Evolutionary conservation across 2,797 vertebrate species (phyloP), one percentile per base, ranked within the genome.

Genomic region (Acridotheres tristis): DNA sequence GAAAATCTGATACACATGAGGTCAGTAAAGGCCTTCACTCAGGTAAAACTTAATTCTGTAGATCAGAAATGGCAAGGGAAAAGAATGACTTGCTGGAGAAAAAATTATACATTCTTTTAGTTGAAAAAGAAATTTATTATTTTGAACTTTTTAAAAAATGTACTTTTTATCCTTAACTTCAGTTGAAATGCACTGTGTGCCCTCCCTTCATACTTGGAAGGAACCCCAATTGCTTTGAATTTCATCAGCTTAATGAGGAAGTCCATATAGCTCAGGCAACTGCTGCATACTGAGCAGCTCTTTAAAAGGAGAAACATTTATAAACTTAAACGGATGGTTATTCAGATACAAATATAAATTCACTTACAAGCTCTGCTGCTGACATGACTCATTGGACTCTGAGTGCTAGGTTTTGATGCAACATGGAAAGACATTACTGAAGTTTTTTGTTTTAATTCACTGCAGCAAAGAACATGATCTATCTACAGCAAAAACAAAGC

Each of bases 161-260:
- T 32, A 72, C 30, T 25, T 95, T 94, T 81, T 47, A 63, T 48
- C n/a, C 48, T 73, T 90, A 80, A 38, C 62, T 50, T 71, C 69
- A 67, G 54, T 72, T 91, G 73, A 85, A 95, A 94, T 91, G 62
- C 59, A 84, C 53, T 54, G 25, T 66, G 26, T 13, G 7, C 72
- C 69, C 77, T 91, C 48, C 68, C 75, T 93, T 89, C 83, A 43
- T 74, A 89, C 42, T 96, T 95, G 94, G 92, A 96, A 96, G 69
- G 55, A 79, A 21, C 77, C 57, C 53, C 79, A 86, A 83, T 40
- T 53, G 36, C 86, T 95, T 80, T 94, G 77, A 94, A 88, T 83
- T 84, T 96, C 82, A 90, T 96, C 95, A 94, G 79, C 57, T 62
- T 97, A 96, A 96, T 92, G 87, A 96, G 65, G n/a, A 74, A 94